A percentile compares a stretch with the other conserved stretches of the same genome.
These are phyloP conservation scores for Orchesella flavescens DNA, from an alignment of 2,888 invertebrate species.

Conservation along the genomic window DNA sequence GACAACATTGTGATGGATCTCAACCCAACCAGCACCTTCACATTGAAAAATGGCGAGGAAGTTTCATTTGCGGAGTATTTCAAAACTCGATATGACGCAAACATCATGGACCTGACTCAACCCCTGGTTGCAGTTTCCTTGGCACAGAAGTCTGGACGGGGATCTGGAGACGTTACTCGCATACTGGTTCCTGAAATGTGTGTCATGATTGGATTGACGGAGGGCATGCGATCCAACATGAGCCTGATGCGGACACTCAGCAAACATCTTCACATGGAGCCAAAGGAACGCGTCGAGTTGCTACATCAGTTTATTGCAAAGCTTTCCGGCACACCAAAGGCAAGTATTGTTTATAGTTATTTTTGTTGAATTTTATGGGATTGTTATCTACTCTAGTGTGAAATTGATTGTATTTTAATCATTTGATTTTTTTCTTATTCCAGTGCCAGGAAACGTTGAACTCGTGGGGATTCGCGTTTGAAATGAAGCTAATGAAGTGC, in stretches of 20 bases:
- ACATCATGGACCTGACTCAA: constrained; percentile 73
- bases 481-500: constrained; percentile 78
- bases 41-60: constrained; percentile 38
- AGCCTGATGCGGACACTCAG: constrained; percentile 90
- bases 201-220: constrained; percentile 89
- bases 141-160: constrained; percentile 68
- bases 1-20: constrained; percentile 88
- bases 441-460: constrained; percentile 77
- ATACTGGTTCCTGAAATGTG: constrained; percentile 90
- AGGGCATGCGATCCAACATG: constrained; percentile 86
- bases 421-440: constrained; percentile 19
- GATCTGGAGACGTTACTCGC: neutral
- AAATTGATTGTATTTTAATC: neutral
- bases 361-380: neutral
- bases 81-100: constrained; percentile 72
- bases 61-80: constrained; percentile 67
- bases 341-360: constrained; percentile 60
- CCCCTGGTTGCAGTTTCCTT: constrained; percentile 73
- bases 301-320: constrained; percentile 79
- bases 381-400: neutral
- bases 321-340: constrained; percentile 76
- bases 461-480: constrained; percentile 87
- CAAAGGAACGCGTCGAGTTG: constrained; percentile 83
- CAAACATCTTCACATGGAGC: constrained; percentile 85
- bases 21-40: constrained; percentile 83